A percentile compares a stretch with the other conserved stretches of the same genome.
Conservation (phyloP, 2,797 vertebrate genomes). For the Babyrousa celebensis region DNA sequence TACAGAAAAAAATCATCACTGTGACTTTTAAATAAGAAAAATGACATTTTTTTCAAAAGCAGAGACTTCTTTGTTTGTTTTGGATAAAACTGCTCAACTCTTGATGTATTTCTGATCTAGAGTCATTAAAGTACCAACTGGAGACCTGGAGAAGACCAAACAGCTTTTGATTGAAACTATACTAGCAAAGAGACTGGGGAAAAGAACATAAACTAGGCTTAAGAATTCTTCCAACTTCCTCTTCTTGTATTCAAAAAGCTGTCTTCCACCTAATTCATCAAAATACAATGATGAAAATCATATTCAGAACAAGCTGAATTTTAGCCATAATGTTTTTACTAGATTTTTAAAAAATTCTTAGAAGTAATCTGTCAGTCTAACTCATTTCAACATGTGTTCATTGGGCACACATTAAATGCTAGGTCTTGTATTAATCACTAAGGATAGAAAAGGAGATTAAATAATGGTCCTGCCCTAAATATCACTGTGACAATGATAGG, state of each 20-base stretch:
- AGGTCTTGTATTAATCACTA: background rate
- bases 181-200: background rate
- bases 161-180: background rate
- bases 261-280: background rate
- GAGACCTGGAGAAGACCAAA: background rate
- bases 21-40: background rate
- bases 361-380: background rate
- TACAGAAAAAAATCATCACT: background rate
- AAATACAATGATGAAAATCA: background rate
- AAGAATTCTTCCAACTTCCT: background rate
- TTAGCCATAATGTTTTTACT: background rate
- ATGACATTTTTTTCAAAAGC: background rate
- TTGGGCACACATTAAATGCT: background rate
- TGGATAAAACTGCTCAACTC: background rate
- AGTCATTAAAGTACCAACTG: background rate
- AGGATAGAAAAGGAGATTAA: background rate
- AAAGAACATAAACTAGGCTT: background rate
- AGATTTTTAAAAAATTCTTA: background rate
- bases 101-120: background rate
- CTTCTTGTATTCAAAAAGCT: slow-evolving; percentile 17
- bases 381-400: background rate
- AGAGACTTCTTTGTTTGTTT: background rate
- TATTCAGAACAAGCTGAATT: background rate
- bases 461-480: background rate
- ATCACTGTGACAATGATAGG: background rate